These are phyloP conservation scores for Amphimallon solstitiale DNA, from an alignment of 2,888 invertebrate species.

Conservation along the genomic window DNA sequence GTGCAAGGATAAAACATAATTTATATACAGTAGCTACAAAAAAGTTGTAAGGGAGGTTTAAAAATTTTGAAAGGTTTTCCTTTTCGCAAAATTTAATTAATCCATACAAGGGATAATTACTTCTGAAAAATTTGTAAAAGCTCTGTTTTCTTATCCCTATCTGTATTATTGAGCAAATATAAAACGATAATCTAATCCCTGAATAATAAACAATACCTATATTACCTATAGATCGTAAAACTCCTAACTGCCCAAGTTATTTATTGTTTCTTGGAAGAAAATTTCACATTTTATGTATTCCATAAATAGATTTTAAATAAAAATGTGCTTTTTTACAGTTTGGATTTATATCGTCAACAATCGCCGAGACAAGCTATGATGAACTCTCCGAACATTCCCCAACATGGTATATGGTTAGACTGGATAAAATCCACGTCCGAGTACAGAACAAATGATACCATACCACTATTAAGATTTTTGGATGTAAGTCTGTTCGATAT, in stretches of 20 bases:
- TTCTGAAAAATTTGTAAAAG: too few relatives aligned
- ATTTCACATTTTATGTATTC: too few relatives aligned
- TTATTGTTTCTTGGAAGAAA: too few relatives aligned
- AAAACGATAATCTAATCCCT: neutral
- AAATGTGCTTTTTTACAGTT: slow-evolving; percentile 45
- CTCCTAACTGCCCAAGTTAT: neutral
- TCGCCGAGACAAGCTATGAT: slow-evolving; percentile 52
- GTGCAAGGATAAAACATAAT: too few relatives aligned
- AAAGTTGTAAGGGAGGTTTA: too few relatives aligned
- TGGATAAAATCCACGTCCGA: slow-evolving; percentile 44
- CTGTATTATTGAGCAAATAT: neutral
- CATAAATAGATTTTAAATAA: neutral
- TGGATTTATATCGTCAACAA: slow-evolving; percentile 53
- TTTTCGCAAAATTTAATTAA: too few relatives aligned
- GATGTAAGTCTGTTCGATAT: slow-evolving; percentile 58
- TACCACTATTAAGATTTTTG: slow-evolving; percentile 59
- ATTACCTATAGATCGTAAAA: neutral
- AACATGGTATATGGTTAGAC: slow-evolving; percentile 49
- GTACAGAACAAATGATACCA: slow-evolving; percentile 57
- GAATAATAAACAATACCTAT: neutral
- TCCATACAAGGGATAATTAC: too few relatives aligned
- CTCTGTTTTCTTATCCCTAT: too few relatives aligned
- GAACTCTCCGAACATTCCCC: slow-evolving; percentile 49
- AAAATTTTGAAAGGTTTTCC: too few relatives aligned
- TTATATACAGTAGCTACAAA: too few relatives aligned